Percentiles rank a stretch among this genome's conserved stretches.
These are phyloP conservation scores for Volucella inflata DNA, from an alignment of 2,888 invertebrate species.

Conservation along the genomic window DNA sequence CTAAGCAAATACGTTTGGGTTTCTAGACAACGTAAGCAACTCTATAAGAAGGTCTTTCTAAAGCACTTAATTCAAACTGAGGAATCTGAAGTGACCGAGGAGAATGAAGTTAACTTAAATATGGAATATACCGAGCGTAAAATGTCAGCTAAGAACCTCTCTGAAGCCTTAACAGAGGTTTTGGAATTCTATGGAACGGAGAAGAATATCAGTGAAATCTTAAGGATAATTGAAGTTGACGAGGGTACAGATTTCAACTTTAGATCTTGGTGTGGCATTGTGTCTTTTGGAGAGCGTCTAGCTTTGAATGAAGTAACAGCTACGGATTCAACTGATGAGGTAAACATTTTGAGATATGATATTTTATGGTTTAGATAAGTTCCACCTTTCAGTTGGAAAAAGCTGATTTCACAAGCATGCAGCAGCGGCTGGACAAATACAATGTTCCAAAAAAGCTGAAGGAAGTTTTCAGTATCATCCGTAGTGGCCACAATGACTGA, in stretches of 20 bases:
- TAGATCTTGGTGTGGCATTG: constrained; percentile 91
- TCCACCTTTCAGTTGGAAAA: constrained; percentile 85
- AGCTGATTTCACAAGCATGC: constrained; percentile 88
- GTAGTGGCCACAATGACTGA: constrained; percentile 77
- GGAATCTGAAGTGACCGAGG: constrained; percentile 79
- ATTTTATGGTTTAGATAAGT: background rate
- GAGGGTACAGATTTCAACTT: constrained; percentile 85
- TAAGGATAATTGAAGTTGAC: constrained; percentile 78
- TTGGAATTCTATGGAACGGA: constrained; percentile 83
- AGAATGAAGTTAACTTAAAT: constrained; percentile 16
- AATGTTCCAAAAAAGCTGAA: constrained; percentile 81
- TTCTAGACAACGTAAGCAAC: constrained; percentile 85
- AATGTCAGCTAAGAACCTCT: constrained; percentile 79
- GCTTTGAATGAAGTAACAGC: constrained; percentile 81
- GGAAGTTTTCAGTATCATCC: constrained; percentile 80
- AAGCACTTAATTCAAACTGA: constrained; percentile 81
- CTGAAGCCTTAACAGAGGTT: constrained; percentile 83
- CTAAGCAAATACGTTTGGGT: constrained; percentile 88
- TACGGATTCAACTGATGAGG: constrained; percentile 90
- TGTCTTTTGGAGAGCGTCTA: constrained; percentile 89
- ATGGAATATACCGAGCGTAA: constrained; percentile 80
- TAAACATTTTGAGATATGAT: constrained; percentile 79
- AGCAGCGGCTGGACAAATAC: constrained; percentile 85
- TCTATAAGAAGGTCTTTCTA: constrained; percentile 86
- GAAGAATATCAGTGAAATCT: constrained; percentile 80